phyloP scores from a whole-genome alignment of 2,113 vertebrate genomes.

The Leptobrachium leishanense region DNA sequence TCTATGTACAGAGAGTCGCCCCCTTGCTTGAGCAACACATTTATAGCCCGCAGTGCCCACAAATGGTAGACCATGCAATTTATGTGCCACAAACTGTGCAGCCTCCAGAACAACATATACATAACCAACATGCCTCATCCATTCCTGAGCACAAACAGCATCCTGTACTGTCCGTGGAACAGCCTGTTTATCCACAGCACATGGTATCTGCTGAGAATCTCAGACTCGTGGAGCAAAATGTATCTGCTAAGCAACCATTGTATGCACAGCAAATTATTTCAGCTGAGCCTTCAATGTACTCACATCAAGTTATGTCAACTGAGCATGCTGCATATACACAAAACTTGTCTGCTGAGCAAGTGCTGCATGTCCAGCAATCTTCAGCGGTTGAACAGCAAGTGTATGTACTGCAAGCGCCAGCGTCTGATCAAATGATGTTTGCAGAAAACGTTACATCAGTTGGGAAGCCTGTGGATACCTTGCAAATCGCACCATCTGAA shows the following conservation, averaged over 20 bases:
- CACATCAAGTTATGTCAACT: neutral
- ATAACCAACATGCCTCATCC: neutral
- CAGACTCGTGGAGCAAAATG: neutral
- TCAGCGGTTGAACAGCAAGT: neutral
- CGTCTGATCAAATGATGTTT: neutral
- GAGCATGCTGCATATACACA: constrained; percentile 6
- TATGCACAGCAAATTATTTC: constrained; percentile 16
- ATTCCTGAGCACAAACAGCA: neutral
- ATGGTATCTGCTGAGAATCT: neutral
- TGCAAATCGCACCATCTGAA: neutral
- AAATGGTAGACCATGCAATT: neutral
- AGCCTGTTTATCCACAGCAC: neutral
- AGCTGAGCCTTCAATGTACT: neutral
- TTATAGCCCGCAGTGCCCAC: constrained; percentile 4
- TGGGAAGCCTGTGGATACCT: neutral
- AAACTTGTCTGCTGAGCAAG: neutral
- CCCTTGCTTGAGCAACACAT: constrained; percentile 14
- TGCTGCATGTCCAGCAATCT: constrained; percentile 1
- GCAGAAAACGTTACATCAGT: neutral
- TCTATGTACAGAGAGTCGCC: neutral
- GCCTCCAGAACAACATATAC: constrained; percentile 5
- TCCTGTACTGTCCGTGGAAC: neutral
- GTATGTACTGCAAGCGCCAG: neutral
- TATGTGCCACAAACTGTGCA: constrained; percentile 23
- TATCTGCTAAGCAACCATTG: neutral